Conservation (phyloP, 2,113 vertebrate species). For the Struthidea cinerea region DNA sequence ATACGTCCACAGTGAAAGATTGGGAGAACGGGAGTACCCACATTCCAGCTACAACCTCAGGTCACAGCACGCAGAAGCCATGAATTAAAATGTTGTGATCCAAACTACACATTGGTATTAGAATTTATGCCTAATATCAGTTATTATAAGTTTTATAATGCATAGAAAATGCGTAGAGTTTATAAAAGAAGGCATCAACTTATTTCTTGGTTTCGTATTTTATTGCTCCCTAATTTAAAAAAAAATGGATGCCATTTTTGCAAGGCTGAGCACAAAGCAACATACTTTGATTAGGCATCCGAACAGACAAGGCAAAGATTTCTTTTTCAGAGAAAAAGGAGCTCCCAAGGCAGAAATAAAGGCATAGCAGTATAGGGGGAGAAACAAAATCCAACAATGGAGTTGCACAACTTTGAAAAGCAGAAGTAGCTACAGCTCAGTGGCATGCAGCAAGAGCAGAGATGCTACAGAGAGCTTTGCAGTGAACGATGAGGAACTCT, state of each 20-base stretch:
- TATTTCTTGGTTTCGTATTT: neutral
- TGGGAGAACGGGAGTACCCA: neutral
- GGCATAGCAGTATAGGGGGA: neutral
- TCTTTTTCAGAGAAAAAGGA: neutral
- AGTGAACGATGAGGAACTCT: neutral
- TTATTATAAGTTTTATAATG: neutral
- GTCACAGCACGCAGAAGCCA: neutral
- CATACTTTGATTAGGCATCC: neutral
- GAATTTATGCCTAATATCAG: neutral
- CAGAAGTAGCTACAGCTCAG: neutral
- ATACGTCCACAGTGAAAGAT: neutral
- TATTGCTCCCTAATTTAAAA: neutral
- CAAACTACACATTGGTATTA: neutral
- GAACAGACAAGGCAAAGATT: neutral
- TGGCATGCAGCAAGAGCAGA: neutral
- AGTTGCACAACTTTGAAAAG: neutral
- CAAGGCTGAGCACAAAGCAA: neutral
- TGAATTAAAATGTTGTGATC: neutral
- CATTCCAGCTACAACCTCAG: neutral
- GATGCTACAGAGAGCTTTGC: neutral
- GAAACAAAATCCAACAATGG: neutral
- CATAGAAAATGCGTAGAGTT: neutral
- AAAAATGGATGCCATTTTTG: neutral
- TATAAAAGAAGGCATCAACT: neutral
- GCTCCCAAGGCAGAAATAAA: neutral